A percentile compares a stretch with the other conserved stretches of the same genome.
phyloP scores from a whole-genome alignment of 2,888 invertebrate genomes.

The Dynastes hyllus region DNA sequence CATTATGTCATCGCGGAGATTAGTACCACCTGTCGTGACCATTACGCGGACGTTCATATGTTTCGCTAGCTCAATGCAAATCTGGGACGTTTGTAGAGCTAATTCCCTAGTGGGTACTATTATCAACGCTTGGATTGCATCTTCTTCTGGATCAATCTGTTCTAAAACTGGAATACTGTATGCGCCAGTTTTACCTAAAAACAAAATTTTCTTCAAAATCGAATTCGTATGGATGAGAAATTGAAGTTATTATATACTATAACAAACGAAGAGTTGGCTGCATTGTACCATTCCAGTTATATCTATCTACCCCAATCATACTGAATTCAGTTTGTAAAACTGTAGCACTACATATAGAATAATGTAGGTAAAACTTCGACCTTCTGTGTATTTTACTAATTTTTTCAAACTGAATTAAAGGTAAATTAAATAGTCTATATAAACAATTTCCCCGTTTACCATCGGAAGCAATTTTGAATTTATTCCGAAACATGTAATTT shows the following conservation, averaged over 20 bases:
- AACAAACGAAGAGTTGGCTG: too few relatives aligned
- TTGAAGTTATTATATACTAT: background rate
- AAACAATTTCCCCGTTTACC: too few relatives aligned
- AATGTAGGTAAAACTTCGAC: background rate
- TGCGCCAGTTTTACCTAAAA: constrained; percentile 92
- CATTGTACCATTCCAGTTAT: too few relatives aligned
- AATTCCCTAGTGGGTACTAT: constrained; percentile 99
- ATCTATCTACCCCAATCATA: too few relatives aligned
- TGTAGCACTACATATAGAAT: too few relatives aligned
- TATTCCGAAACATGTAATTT: too few relatives aligned
- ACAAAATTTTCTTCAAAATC: constrained; percentile 7
- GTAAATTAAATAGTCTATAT: too few relatives aligned
- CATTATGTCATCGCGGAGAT: constrained; percentile 98
- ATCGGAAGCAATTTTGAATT: too few relatives aligned
- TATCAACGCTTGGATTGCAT: constrained; percentile 97
- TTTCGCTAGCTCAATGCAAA: constrained; percentile 98
- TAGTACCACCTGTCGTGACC: constrained; percentile 99
- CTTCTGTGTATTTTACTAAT: background rate
- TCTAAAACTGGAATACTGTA: constrained; percentile 99
- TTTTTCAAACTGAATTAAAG: too few relatives aligned
- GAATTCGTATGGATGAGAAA: background rate
- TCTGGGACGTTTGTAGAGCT: constrained; percentile 99
- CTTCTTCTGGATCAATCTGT: constrained; percentile 91
- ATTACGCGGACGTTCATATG: constrained; percentile 98
- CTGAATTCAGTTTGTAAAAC: too few relatives aligned